Percentiles rank a stretch among this genome's conserved stretches.
These are phyloP conservation scores for Eonycteris spelaea DNA, from an alignment of 2,113 vertebrate species.

Conservation along the genomic window DNA sequence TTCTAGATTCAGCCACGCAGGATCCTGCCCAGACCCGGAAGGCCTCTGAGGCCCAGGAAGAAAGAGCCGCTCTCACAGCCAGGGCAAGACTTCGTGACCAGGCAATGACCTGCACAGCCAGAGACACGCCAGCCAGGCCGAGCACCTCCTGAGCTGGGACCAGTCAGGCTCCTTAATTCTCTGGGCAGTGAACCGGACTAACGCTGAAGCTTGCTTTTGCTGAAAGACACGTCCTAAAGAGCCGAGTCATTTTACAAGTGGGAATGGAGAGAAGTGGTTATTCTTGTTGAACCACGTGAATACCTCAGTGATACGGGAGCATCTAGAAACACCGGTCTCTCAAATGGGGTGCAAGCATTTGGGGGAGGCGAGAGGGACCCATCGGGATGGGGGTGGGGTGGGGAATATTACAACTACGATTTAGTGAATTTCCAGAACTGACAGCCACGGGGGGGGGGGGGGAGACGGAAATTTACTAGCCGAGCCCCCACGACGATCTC, in stretches of 20 bases:
- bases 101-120: fast-evolving
- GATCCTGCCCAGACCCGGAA: background rate
- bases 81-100: too few relatives aligned
- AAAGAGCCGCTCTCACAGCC: too few relatives aligned
- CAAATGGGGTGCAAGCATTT: background rate
- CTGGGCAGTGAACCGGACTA: fast-evolving
- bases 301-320: background rate
- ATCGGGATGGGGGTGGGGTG: fast-evolving
- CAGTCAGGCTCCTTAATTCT: background rate
- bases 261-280: background rate
- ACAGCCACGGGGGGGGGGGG: background rate
- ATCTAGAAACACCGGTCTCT: conserved; percentile 25
- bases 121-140: background rate
- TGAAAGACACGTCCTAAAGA: background rate
- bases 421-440: background rate
- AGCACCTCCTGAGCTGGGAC: background rate
- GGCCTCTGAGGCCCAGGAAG: background rate
- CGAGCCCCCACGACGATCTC: background rate
- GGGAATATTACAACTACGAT: fast-evolving
- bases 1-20: background rate
- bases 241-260: background rate
- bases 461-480: background rate
- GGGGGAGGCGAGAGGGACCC: background rate
- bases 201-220: background rate
- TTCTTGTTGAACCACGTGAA: background rate